Conservation (phyloP, 2,113 vertebrate genomes). For the Seriola dumerili region DNA sequence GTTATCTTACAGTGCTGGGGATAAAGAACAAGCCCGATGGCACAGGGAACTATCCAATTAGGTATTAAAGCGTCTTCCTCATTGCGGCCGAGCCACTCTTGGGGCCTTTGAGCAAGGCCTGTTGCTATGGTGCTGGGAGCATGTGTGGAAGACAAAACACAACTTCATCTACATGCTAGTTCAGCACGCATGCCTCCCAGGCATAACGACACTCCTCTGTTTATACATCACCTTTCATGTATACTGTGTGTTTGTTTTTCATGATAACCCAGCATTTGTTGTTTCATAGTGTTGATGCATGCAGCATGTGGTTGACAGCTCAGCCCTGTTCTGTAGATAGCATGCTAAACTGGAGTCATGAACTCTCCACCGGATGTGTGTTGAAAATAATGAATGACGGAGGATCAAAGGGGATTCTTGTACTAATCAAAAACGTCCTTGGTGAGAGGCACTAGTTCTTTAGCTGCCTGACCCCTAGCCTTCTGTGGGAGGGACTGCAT, state of each 20-base stretch:
- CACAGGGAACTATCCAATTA: constrained; percentile 67
- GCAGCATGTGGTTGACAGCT: background rate
- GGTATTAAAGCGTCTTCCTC: constrained; percentile 47
- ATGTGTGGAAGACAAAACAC: constrained; percentile 43
- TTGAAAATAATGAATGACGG: constrained; percentile 37
- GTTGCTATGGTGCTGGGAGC: constrained; percentile 74
- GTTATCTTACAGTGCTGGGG: constrained; percentile 29
- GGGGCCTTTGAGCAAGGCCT: constrained; percentile 65
- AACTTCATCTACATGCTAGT: constrained; percentile 43
- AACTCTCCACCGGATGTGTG: constrained; percentile 16
- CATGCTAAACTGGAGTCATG: constrained; percentile 23
- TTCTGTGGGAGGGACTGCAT: constrained; percentile 33
- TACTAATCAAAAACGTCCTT: constrained; percentile 52
- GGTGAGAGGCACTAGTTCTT: constrained; percentile 41
- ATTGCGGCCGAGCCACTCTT: constrained; percentile 55
- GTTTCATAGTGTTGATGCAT: background rate
- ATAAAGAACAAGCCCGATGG: constrained; percentile 37
- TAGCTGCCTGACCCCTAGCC: constrained; percentile 42
- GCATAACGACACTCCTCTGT: constrained; percentile 5
- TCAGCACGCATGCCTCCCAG: constrained; percentile 25
- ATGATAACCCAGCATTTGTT: background rate
- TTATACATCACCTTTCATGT: constrained; percentile 16
- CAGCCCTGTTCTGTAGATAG: background rate
- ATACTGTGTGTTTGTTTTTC: background rate
- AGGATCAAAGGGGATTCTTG: constrained; percentile 34